Percentiles rank a stretch among this genome's conserved stretches.
phyloP scores from a whole-genome alignment of 2,113 vertebrate genomes.

The Tenebrosternarchus preto region DNA sequence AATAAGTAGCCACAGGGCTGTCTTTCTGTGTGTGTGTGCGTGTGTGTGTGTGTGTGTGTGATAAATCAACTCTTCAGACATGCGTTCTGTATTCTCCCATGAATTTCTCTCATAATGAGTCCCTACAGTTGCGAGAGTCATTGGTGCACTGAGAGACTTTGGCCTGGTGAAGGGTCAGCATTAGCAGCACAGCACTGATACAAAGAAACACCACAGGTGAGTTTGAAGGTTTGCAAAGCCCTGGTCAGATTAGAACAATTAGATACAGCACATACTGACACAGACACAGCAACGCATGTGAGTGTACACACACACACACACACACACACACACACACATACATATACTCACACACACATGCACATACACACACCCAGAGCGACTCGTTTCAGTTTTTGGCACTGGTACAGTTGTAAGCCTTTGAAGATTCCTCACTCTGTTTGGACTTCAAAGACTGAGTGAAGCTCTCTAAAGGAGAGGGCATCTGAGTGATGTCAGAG shows the following conservation, averaged over 20 bases:
- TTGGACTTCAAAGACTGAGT: conserved; percentile 73
- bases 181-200: no score
- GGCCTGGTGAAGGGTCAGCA: no score
- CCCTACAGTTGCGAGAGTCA: neutral
- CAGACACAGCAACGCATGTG: neutral
- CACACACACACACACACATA: conserved; percentile 22
- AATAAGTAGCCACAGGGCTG: neutral
- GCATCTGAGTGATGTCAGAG: conserved; percentile 62
- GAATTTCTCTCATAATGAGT: conserved; percentile 11
- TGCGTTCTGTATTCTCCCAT: conserved; percentile 18
- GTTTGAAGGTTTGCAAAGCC: no score
- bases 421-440: conserved; percentile 51
- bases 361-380: conserved; percentile 19
- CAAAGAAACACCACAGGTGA: no score
- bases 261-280: no score
- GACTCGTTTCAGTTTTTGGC: conserved; percentile 51
- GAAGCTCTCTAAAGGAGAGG: conserved; percentile 1
- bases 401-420: conserved; percentile 70
- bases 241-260: no score
- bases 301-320: no score
- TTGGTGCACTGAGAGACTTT: no score
- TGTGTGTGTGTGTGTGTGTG: conserved; percentile 22
- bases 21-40: conserved; percentile 9
- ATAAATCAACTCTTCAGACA: conserved; percentile 36
- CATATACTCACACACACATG: conserved; percentile 26